These are phyloP conservation scores for Enteromius viviparus DNA, from an alignment of 2,797 vertebrate genomes.

Conservation along the genomic window DNA sequence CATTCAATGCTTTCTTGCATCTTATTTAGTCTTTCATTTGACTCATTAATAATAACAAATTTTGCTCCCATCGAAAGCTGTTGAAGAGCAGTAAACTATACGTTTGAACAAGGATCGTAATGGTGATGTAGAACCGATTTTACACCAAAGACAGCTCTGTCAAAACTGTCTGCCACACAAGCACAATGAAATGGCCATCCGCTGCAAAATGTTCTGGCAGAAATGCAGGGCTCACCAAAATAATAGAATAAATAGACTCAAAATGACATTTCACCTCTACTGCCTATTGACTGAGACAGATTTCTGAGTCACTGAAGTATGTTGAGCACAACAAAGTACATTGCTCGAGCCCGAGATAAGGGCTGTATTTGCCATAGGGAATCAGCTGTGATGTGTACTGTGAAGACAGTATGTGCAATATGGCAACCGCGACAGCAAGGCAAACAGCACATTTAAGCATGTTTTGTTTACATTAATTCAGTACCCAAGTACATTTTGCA, in stretches of 20 bases:
- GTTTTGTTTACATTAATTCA: slow-evolving; percentile 56
- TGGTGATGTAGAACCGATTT: slow-evolving; percentile 14
- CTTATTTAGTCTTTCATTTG: background rate
- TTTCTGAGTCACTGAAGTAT: slow-evolving; percentile 41
- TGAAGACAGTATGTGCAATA: slow-evolving; percentile 55
- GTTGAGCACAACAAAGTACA: slow-evolving; percentile 32
- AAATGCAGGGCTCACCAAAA: slow-evolving; percentile 42
- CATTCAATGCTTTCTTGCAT: background rate
- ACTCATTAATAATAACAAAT: background rate
- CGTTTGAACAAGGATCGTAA: background rate
- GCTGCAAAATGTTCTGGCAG: slow-evolving; percentile 13
- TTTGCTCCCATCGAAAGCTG: slow-evolving; percentile 9
- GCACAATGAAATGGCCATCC: slow-evolving; percentile 40
- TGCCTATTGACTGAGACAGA: slow-evolving; percentile 35
- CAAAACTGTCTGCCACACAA: slow-evolving; percentile 45
- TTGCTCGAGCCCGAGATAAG: slow-evolving; percentile 44
- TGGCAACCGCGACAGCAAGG: slow-evolving; percentile 40
- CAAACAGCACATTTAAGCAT: slow-evolving; percentile 46
- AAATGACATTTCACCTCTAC: slow-evolving; percentile 44
- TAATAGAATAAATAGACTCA: slow-evolving; percentile 50
- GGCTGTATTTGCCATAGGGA: slow-evolving; percentile 39
- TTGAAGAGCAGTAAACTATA: slow-evolving; percentile 18
- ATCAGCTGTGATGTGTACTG: slow-evolving; percentile 53
- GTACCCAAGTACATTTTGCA: slow-evolving; percentile 35
- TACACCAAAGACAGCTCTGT: slow-evolving; percentile 37